Percentiles rank a stretch among this genome's conserved stretches.
Evolutionary conservation across 2,888 invertebrate genomes (phyloP).

Genomic region (Arenicola marina): DNA sequence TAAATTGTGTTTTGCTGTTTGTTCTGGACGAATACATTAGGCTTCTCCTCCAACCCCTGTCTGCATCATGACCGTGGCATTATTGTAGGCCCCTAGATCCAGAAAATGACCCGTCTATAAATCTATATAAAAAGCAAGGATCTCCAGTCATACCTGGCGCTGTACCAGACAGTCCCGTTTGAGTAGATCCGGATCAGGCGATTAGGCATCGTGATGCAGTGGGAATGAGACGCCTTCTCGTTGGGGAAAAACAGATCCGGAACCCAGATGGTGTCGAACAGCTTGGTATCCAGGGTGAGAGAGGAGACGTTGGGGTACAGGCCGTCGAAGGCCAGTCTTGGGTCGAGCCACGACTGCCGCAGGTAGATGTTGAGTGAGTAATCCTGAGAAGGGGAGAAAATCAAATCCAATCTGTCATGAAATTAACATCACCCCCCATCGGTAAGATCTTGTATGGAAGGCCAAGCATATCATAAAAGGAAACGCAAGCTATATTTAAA

Average conservation of each 20-base stretch:
- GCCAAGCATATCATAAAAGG: background rate
- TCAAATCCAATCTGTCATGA: no score
- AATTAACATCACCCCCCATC: background rate
- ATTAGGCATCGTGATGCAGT: slow-evolving; percentile 35
- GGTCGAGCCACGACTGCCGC: slow-evolving; percentile 32
- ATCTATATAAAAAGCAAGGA: no score
- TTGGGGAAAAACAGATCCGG: slow-evolving; percentile 38
- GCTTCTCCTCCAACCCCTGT: no score
- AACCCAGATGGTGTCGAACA: slow-evolving; percentile 31
- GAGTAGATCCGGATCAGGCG: slow-evolving; percentile 31
- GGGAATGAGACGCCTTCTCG: slow-evolving; percentile 26
- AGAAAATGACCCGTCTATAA: no score
- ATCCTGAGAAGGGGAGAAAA: slow-evolving; percentile 19
- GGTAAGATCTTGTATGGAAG: background rate
- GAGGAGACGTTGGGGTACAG: background rate
- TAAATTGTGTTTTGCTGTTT: no score
- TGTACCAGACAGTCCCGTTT: slow-evolving; percentile 34
- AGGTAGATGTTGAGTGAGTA: slow-evolving; percentile 32
- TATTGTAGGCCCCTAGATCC: no score
- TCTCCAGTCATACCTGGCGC: slow-evolving; percentile 34
- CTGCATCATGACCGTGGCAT: no score
- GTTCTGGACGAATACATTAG: no score
- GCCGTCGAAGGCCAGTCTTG: slow-evolving; percentile 17
- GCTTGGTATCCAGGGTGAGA: slow-evolving; percentile 8
- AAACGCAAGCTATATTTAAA: no score